Conservation (phyloP, 2,797 vertebrate genomes). For the Pteropus rufus region DNA sequence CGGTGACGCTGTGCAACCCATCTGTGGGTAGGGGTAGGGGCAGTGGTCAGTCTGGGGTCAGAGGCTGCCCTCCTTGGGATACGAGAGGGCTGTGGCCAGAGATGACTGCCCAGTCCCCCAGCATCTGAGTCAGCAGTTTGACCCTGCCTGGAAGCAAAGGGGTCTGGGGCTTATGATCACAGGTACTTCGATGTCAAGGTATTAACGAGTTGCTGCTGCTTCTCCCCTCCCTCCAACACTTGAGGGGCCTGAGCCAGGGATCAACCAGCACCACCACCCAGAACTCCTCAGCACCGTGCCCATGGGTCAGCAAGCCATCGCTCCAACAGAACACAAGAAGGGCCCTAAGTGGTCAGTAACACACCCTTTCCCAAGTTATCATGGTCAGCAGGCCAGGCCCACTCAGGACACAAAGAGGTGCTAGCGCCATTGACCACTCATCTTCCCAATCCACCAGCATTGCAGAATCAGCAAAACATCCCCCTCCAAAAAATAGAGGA, state of each 20-base stretch:
- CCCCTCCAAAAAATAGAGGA: neutral
- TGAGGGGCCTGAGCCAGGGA: neutral
- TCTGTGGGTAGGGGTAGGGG: slow-evolving; percentile 82
- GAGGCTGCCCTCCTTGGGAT: neutral
- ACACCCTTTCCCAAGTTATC: neutral
- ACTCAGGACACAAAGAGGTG: neutral
- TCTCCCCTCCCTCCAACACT: neutral
- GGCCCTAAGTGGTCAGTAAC: neutral
- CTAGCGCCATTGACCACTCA: neutral
- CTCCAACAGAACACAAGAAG: neutral
- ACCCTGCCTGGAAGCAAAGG: neutral
- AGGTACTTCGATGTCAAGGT: neutral
- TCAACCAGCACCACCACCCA: neutral
- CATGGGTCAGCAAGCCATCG: neutral
- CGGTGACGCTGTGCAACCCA: slow-evolving; percentile 93
- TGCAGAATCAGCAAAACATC: neutral
- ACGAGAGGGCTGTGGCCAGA: neutral
- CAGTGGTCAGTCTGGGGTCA: slow-evolving; percentile 45
- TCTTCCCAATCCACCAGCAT: neutral
- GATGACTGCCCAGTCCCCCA: neutral
- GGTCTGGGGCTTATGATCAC: neutral
- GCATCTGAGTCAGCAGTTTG: neutral
- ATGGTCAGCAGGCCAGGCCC: neutral
- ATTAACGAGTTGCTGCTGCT: neutral
- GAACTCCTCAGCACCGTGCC: neutral